Base-by-base conservation (phyloP, 2,888 invertebrate genomes). In the Drosophila yooni region DNA sequence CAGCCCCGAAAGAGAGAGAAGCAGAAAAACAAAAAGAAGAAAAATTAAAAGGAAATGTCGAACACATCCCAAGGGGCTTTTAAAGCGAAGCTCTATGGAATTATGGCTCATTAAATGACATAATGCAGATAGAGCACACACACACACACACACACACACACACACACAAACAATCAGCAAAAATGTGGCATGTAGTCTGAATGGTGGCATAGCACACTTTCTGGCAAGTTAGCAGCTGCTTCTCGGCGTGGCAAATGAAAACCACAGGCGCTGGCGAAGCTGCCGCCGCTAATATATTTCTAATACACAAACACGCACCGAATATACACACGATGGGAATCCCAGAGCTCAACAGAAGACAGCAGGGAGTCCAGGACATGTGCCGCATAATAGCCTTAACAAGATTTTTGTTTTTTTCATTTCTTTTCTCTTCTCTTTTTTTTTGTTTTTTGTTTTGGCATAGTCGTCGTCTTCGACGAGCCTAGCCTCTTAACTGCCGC, bases 61-160 rank as follows among this genome's bases (percentile, higher is more conserved):
- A 69, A 48, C 62, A 79, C 67, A 72, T 83, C 76, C 72, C 51
- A 56, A 58, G 74, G 78, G 75, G 70, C 51, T 60, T 75, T 67
- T 72, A 62, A 71, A 57, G 52, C 57, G 57, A 64, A 71, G 63
- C 84, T 74, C 85, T 40, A 48, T 71, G 89, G 82, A 89, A 87
- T 83, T 83, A 83, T 89, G 80, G 87, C 82, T 87, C 76, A 86
- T 86, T 87, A 89, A 89, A 80, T 87, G 80, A 84, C 84, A 89
- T 83, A 84, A 83, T 80, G 80, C 76, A 69, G 69, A 71, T 43
- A 76, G 53, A 6, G 54, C 48, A 60, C 46, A 25, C 15, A 63
- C 15, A 54, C 27, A 61, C n/a, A 40, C 40, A n/a, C 5, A 40
- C n/a, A 43, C n/a, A n/a, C n/a, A n/a, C 15, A 63, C 5, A n/a